Evolutionary conservation across 2,797 vertebrate genomes (phyloP).

Genomic region (Ptychobarbus kaznakovi): DNA sequence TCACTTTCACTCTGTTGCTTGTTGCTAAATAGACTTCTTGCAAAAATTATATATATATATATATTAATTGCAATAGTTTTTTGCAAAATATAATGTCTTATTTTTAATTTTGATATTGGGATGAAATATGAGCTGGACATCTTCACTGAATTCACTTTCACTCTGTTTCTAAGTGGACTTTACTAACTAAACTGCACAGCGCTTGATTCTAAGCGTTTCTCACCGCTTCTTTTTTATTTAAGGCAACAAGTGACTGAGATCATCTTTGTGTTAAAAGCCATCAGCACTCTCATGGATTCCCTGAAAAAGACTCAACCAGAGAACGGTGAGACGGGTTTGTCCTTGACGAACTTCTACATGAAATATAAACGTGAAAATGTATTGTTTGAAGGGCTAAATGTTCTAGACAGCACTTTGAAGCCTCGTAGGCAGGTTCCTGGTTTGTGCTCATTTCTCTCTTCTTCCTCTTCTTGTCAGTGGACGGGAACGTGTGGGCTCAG

Average conservation of each 20-base stretch:
- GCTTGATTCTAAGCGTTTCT: background rate
- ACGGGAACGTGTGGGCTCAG: conserved; percentile 95
- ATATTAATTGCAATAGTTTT: background rate
- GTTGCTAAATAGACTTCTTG: too few species aligned
- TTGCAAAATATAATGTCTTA: background rate
- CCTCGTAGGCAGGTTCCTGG: background rate
- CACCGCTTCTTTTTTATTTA: conserved; percentile 40
- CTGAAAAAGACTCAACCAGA: conserved; percentile 98
- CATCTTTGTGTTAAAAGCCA: conserved; percentile 98
- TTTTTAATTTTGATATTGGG: background rate
- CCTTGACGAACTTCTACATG: background rate
- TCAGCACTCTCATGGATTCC: conserved; percentile 99
- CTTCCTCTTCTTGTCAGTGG: conserved; percentile 80
- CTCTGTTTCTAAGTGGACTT: background rate
- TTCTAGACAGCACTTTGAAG: background rate
- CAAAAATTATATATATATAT: too few species aligned
- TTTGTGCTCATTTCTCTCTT: background rate
- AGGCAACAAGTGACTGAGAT: conserved; percentile 99
- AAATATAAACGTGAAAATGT: background rate
- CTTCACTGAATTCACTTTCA: background rate
- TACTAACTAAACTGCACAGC: background rate
- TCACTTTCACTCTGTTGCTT: too few species aligned
- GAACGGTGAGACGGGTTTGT: conserved; percentile 85
- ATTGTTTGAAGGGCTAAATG: background rate
- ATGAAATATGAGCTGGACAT: background rate